Conservation (phyloP, 2,888 invertebrate species). For the Cerceris ruficornis region DNA sequence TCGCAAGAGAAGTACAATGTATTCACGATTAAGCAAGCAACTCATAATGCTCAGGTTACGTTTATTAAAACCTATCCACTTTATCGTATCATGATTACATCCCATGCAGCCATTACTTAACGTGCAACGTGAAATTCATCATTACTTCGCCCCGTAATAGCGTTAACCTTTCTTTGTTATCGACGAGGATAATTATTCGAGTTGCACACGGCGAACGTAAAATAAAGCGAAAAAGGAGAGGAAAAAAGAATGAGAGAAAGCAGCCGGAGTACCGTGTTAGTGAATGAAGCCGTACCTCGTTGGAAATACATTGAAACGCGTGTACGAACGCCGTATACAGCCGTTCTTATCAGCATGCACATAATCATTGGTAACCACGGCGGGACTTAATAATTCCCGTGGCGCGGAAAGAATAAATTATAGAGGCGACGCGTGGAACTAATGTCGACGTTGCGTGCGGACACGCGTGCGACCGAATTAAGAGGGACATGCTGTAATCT, state of each 20-base stretch:
- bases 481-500: slow-evolving; percentile 24
- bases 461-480: slow-evolving; percentile 27
- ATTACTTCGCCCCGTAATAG: not conserved
- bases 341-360: slow-evolving; percentile 32
- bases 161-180: not conserved
- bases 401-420: slow-evolving; percentile 54
- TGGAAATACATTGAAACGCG: not conserved
- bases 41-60: too few relatives aligned
- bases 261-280: not conserved
- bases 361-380: slow-evolving; percentile 18
- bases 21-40: too few relatives aligned
- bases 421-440: slow-evolving; percentile 23
- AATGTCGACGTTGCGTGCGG: slow-evolving; percentile 45
- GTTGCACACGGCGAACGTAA: too few relatives aligned
- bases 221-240: not conserved
- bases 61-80: too few relatives aligned
- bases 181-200: not conserved
- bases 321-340: slow-evolving; percentile 20
- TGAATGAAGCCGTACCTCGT: not conserved
- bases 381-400: slow-evolving; percentile 35
- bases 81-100: too few relatives aligned
- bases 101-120: not conserved
- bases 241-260: not conserved
- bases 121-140: not conserved
- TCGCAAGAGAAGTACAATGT: too few relatives aligned